phyloP scores from a whole-genome alignment of 2,113 vertebrate genomes.

The Plectropomus leopardus region DNA sequence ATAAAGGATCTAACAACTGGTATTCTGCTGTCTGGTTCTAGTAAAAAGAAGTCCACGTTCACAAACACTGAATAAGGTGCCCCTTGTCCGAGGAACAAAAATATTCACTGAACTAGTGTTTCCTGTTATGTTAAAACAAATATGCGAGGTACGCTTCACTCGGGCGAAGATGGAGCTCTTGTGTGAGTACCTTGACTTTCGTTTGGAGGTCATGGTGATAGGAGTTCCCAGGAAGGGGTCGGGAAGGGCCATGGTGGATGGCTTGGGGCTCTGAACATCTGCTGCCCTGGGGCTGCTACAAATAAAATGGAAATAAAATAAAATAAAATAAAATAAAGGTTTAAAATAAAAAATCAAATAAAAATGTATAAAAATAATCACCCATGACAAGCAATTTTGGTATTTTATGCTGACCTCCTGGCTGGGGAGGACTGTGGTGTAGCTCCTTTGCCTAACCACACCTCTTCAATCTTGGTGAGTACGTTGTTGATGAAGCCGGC shows the following conservation, averaged over 20 bases:
- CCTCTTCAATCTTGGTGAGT: conserved; percentile 92
- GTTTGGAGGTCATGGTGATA: conserved; percentile 85
- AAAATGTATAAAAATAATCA: neutral
- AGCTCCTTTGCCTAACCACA: conserved; percentile 86
- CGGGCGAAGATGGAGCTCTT: neutral
- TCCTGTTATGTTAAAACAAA: neutral
- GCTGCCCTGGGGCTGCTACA: conserved; percentile 77
- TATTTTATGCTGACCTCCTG: conserved; percentile 80
- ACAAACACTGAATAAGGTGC: neutral
- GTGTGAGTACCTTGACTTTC: conserved; percentile 88
- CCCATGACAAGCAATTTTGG: neutral
- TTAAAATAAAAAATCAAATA: neutral
- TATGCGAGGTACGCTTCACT: neutral
- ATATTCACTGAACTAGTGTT: no score
- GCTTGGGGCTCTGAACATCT: conserved; percentile 59
- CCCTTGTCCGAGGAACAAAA: no score
- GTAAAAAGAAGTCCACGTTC: neutral
- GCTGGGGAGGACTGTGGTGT: conserved; percentile 72
- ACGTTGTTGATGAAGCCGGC: conserved; percentile 93
- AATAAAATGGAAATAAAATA: conserved; percentile 7
- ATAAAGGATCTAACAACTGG: neutral
- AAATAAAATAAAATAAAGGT: no score
- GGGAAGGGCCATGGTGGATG: conserved; percentile 65
- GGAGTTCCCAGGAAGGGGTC: conserved; percentile 93
- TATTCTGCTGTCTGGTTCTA: no score